A percentile compares a stretch with the other conserved stretches of the same genome.
Evolutionary conservation across 2,113 vertebrate genomes (phyloP).

Genomic region (Ammodytes marinus): DNA sequence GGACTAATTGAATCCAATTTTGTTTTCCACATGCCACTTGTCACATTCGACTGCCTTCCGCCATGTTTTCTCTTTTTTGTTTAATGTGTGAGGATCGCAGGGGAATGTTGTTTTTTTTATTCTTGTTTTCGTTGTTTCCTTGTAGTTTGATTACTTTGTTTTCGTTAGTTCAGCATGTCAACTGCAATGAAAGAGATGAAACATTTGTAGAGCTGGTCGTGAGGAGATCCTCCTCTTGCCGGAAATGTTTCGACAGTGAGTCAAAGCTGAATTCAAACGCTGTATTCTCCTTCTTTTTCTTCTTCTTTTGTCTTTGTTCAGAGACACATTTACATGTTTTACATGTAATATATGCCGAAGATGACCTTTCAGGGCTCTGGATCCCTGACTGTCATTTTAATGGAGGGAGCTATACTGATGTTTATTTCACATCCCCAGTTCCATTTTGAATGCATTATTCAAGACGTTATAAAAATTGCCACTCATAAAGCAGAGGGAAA

Average conservation of each 20-base stretch:
- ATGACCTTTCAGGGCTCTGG: conserved; percentile 30
- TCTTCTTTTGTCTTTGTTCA: neutral
- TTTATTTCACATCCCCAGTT: conserved; percentile 58
- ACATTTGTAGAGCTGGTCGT: conserved; percentile 28
- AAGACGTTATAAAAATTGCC: conserved; percentile 50
- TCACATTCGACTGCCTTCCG: conserved; percentile 65
- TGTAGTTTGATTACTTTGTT: conserved; percentile 17
- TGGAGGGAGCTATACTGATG: conserved; percentile 36
- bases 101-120: conserved; percentile 8
- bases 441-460: conserved; percentile 71
- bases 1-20: conserved; percentile 81
- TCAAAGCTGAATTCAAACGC: conserved; percentile 35
- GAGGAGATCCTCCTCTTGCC: neutral
- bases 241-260: conserved; percentile 13
- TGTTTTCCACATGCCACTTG: conserved; percentile 67
- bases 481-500: conserved; percentile 21
- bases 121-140: conserved; percentile 16
- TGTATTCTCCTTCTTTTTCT: neutral
- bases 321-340: conserved; percentile 26
- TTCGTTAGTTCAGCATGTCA: conserved; percentile 17
- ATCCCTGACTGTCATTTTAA: conserved; percentile 43
- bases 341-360: conserved; percentile 22
- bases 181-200: conserved; percentile 24
- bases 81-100: conserved; percentile 47
- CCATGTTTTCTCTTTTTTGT: conserved; percentile 74